Percentiles rank a stretch among this genome's conserved stretches.
These are phyloP conservation scores for Rhagoletis zephyria DNA, from an alignment of 1,140 invertebrate genomes.

Conservation along the genomic window DNA sequence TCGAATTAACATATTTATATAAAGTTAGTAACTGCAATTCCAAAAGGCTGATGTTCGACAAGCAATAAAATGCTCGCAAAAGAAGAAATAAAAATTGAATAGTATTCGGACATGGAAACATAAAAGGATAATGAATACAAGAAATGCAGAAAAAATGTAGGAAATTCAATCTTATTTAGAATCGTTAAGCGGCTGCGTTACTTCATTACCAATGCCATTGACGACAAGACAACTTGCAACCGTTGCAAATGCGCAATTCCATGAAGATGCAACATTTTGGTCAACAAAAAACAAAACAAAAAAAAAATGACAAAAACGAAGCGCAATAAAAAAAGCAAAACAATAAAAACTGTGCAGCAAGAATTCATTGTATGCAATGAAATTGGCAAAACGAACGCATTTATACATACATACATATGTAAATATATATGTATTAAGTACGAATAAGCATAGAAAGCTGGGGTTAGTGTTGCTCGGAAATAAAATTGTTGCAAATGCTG, in stretches of 20 bases:
- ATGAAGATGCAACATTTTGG: conserved; percentile 62
- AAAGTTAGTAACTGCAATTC: conserved; percentile 11
- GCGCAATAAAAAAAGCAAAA: conserved; percentile 2
- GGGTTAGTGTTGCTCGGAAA: conserved; percentile 9
- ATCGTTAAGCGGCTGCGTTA: background rate
- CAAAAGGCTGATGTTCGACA: conserved; percentile 20
- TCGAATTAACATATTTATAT: conserved; percentile 38
- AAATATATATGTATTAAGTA: background rate
- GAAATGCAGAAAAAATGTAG: background rate
- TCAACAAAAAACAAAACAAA: background rate
- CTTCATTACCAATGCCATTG: conserved; percentile 21
- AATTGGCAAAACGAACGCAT: conserved; percentile 9
- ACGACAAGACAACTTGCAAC: conserved; percentile 29
- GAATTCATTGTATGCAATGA: background rate
- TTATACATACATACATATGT: background rate
- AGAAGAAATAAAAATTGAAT: background rate
- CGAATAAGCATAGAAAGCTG: background rate
- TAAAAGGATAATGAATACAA: background rate
- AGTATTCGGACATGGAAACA: conserved; percentile 24
- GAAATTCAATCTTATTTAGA: conserved; percentile 31
- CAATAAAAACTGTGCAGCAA: conserved; percentile 4
- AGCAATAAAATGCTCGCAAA: conserved; percentile 16
- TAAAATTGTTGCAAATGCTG: conserved; percentile 52
- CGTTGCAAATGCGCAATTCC: conserved; percentile 54
- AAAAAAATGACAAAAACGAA: conserved; percentile 21